Base-by-base conservation (phyloP, 2,113 vertebrate species). In the Nematolebias whitei region DNA sequence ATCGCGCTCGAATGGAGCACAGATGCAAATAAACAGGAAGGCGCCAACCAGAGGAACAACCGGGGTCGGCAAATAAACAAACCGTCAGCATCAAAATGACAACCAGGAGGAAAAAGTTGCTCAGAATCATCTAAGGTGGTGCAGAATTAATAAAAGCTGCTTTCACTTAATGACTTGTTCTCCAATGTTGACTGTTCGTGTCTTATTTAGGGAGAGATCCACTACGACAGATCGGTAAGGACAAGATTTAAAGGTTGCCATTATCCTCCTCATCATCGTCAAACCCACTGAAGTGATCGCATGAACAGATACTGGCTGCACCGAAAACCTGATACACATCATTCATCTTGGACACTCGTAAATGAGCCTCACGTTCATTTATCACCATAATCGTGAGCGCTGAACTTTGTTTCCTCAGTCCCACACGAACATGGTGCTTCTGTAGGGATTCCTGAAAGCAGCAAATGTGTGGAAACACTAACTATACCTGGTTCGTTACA, bases 1-100 rank as follows among this genome's bases (percentile, higher is more conserved):
- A 65, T 49, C 32, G n/a, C 14, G 62, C 19, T 62, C 65, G 26
- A 68, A 60, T 50, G 15, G 59, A 65, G 52, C 4, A 45, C 54
- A 20, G 43, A 63, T 80, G 51, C 49, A 69, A 68, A 76, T 65
- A 74, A 76, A 66, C 49, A 72, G 43, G 56, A 38, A 47, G 56
- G 61, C 64, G 7, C n/a, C 23, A 74, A 68, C 79, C 52, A 72
- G 22, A 52, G 23, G 63, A 54, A 71, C 23, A 2, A 41, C 40
- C 52, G 23, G 10, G 57, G 50, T 51, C 63, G 76, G 63, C 48
- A 69, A 74, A 70, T 77, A 63, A 68, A 69, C 54, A 35, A 35
- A 5, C 5, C 32, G 9, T 35, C 32, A 35, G 32, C 5, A 10
- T 35, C 10, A 35, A 62, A 58, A 68, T 50, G 53, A 63, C 51